A percentile compares a stretch with the other conserved stretches of the same genome.
These are phyloP conservation scores for Tetragonula clypearis DNA, from an alignment of 1,140 invertebrate species.

Conservation along the genomic window DNA sequence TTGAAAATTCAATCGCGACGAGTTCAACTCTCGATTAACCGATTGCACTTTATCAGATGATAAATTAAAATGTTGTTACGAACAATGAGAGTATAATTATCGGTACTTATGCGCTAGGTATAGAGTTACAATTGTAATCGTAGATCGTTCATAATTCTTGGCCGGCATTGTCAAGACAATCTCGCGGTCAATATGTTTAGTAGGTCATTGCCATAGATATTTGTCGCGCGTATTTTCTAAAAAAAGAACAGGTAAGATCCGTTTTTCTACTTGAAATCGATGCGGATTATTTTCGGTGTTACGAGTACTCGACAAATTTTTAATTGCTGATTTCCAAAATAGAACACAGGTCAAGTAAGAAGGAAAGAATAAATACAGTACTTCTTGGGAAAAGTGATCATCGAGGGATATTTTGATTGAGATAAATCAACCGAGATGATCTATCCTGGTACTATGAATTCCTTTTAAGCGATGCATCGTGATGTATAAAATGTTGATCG, in stretches of 20 bases:
- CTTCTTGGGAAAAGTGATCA: background rate
- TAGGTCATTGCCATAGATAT: background rate
- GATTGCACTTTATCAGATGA: background rate
- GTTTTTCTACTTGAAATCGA: constrained; percentile 18
- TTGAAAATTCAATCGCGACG: background rate
- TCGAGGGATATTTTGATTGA: no score
- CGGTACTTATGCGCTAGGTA: background rate
- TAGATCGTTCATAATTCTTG: constrained; percentile 21
- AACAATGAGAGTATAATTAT: background rate
- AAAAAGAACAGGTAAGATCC: background rate
- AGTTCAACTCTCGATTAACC: background rate
- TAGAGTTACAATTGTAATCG: constrained; percentile 10
- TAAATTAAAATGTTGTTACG: background rate
- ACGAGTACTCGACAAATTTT: background rate
- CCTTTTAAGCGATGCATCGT: background rate
- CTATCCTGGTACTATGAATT: background rate
- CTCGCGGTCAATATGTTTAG: background rate
- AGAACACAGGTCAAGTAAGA: background rate
- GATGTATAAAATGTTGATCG: background rate
- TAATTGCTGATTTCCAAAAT: background rate
- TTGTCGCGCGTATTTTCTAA: constrained; percentile 15
- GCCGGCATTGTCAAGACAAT: background rate
- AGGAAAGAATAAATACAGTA: background rate
- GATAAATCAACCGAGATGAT: background rate
- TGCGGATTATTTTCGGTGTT: background rate